Percentiles rank a stretch among this genome's conserved stretches.
Conservation (phyloP, 1,140 invertebrate genomes). For the Zaprionus ghesquierei region DNA sequence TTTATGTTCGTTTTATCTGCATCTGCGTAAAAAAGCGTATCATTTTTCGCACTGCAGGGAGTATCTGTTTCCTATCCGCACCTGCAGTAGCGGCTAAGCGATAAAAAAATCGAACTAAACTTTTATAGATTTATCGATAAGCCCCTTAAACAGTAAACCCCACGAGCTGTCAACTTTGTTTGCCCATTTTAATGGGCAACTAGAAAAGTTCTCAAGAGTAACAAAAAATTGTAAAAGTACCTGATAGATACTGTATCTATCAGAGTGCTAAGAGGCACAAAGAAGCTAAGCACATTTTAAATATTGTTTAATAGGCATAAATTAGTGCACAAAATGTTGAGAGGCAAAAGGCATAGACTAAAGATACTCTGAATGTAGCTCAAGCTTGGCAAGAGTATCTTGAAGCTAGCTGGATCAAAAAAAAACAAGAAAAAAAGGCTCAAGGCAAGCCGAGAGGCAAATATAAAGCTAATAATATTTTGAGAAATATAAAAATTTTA, state of each 20-base stretch:
- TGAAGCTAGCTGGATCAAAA: too few relatives aligned
- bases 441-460: too few relatives aligned
- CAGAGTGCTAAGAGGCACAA: too few relatives aligned
- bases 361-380: too few relatives aligned
- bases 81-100: background rate
- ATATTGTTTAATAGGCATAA: too few relatives aligned
- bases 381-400: background rate
- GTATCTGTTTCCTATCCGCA: background rate
- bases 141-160: background rate
- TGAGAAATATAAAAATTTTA: too few relatives aligned
- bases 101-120: background rate
- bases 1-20: background rate
- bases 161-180: background rate
- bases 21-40: background rate
- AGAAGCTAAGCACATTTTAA: too few relatives aligned
- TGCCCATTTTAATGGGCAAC: background rate
- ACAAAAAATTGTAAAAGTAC: too few relatives aligned
- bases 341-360: too few relatives aligned
- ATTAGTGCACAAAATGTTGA: too few relatives aligned
- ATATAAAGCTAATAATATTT: too few relatives aligned
- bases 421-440: too few relatives aligned
- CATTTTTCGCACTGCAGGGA: background rate
- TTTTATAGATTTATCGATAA: background rate
- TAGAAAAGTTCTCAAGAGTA: background rate
- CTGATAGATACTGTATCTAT: background rate